phyloP scores from a whole-genome alignment of 1,140 invertebrate genomes.

The Ceratitis capitata region DNA sequence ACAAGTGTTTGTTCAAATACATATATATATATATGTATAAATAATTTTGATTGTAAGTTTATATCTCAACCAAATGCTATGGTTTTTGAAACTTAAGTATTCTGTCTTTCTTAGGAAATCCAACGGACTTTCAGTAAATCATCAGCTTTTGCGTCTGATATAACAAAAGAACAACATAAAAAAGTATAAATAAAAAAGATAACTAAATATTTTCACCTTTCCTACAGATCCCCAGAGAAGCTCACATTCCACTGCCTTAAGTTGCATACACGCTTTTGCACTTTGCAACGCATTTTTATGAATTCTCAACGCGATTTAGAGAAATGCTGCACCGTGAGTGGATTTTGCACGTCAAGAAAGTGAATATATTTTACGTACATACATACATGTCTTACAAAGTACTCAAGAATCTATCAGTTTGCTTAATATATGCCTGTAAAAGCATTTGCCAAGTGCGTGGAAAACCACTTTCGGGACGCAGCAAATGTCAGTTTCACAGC shows the following conservation, averaged over 20 bases:
- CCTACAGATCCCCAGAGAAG: not conserved
- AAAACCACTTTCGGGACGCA: not conserved
- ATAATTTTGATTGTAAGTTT: too few species aligned
- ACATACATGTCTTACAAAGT: too few species aligned
- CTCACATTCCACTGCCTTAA: not conserved
- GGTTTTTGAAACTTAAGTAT: not conserved
- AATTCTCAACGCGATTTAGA: not conserved
- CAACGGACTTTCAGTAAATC: not conserved
- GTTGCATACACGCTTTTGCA: conserved; percentile 26
- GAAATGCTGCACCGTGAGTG: not conserved
- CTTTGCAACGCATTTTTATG: not conserved
- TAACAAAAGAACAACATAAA: not conserved
- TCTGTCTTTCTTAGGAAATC: not conserved
- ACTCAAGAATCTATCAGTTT: too few species aligned
- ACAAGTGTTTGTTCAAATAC: not conserved
- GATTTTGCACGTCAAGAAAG: not conserved
- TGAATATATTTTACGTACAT: not conserved
- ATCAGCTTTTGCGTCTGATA: not conserved
- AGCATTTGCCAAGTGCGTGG: not conserved
- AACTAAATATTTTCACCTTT: not conserved
- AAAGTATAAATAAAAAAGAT: not conserved
- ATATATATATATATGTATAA: not conserved
- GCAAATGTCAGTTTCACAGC: not conserved
- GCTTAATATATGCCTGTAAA: not conserved
- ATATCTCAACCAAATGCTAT: too few species aligned